phyloP scores from a whole-genome alignment of 2,797 vertebrate genomes.

The Florisuga fusca region DNA sequence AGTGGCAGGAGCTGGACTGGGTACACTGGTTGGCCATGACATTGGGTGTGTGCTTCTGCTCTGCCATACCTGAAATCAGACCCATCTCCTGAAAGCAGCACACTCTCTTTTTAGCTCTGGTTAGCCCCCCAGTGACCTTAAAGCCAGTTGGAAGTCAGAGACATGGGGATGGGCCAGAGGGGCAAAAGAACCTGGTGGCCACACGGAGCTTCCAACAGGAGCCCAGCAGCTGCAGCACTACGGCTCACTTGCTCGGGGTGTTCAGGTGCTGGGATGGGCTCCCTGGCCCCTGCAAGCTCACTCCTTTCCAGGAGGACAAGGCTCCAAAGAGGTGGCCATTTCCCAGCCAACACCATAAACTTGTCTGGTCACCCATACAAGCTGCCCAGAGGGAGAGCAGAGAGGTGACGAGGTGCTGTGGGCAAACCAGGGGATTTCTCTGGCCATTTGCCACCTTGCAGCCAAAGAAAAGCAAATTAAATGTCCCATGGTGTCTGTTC shows the following conservation, averaged over 20 bases:
- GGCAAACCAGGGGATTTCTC: not conserved
- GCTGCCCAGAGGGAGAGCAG: not conserved
- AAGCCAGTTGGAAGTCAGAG: not conserved
- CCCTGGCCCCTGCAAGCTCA: not conserved
- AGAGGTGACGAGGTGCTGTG: not conserved
- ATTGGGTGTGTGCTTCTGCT: not conserved
- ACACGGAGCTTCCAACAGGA: not conserved
- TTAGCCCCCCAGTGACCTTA: not conserved
- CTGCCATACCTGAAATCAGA: not conserved
- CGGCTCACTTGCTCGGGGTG: not conserved
- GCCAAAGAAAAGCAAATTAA: not conserved
- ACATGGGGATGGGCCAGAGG: not conserved
- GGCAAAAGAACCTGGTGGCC: not conserved
- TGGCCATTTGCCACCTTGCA: not conserved
- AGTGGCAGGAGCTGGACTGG: accelerated
- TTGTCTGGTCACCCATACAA: not conserved
- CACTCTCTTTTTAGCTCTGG: not conserved
- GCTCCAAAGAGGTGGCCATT: not conserved
- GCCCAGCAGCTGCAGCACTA: not conserved
- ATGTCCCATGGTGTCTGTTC: not conserved
- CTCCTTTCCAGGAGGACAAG: not conserved
- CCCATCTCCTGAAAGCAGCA: not conserved
- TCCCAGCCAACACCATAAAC: not conserved
- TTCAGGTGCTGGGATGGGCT: not conserved
- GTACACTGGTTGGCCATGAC: accelerated